Conservation (phyloP, 2,888 invertebrate species). For the Thelaira solivaga region DNA sequence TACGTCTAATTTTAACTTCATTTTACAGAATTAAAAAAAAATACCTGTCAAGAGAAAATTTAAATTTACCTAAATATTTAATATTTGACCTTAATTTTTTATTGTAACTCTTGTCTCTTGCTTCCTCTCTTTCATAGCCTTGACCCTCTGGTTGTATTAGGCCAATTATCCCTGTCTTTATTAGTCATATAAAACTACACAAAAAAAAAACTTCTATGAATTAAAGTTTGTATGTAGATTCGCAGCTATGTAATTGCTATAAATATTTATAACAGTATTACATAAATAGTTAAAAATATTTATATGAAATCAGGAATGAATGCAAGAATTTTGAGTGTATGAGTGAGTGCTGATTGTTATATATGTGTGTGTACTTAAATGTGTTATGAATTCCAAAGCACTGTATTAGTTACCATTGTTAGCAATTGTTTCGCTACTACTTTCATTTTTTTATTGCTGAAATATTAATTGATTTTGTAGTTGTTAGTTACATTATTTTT, state of each 20-base stretch:
- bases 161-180: constrained; percentile 36
- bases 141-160: constrained; percentile 39
- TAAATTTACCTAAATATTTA: no score
- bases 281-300: not conserved
- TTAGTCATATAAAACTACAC: constrained; percentile 43
- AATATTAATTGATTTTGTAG: constrained; percentile 28
- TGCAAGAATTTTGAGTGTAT: not conserved
- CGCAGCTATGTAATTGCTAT: not conserved
- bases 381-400: not conserved
- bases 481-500: not conserved
- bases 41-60: not conserved
- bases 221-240: not conserved
- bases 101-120: constrained; percentile 22
- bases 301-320: not conserved
- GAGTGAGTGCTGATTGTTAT: not conserved
- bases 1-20: constrained; percentile 33
- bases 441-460: not conserved
- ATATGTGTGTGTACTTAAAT: not conserved
- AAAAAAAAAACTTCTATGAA: not conserved
- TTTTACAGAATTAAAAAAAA: not conserved
- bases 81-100: constrained; percentile 14
- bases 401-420: not conserved
- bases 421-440: not conserved
- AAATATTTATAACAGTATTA: constrained; percentile 18
- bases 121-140: constrained; percentile 18